Percentiles rank a stretch among this genome's conserved stretches.
Conservation (phyloP, 2,797 vertebrate genomes). For the Parotocinclus haroldoi region DNA sequence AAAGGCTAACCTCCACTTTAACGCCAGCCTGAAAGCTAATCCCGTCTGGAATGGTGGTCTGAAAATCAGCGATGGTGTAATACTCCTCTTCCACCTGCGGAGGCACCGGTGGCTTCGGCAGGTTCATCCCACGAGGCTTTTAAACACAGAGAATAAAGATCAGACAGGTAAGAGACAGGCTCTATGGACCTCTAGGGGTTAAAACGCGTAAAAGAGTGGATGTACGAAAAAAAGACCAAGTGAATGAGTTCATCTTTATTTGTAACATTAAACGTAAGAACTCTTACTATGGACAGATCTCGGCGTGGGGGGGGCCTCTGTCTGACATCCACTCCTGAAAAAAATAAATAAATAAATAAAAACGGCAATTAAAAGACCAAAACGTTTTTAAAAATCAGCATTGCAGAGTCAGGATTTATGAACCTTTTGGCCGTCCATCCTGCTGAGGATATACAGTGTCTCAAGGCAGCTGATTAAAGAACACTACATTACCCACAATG, state of each 20-base stretch:
- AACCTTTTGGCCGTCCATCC: too few species aligned
- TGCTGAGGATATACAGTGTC: too few species aligned
- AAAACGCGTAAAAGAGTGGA: too few species aligned
- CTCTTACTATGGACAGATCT: constrained; percentile 96
- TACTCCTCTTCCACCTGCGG: constrained; percentile 96
- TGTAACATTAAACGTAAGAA: neutral
- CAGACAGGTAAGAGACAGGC: too few species aligned
- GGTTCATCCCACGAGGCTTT: constrained; percentile 88
- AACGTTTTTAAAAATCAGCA: too few species aligned
- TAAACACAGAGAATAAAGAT: neutral
- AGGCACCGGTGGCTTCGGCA: constrained; percentile 90
- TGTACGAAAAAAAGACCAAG: too few species aligned
- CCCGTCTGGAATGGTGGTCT: constrained; percentile 95
- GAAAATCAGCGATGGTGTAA: constrained; percentile 97
- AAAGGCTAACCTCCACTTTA: constrained; percentile 88
- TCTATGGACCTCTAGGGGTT: too few species aligned
- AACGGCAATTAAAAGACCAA: too few species aligned
- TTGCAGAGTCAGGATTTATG: neutral
- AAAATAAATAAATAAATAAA: constrained; percentile 14
- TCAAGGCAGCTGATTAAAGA: too few species aligned
- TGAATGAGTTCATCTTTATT: too few species aligned
- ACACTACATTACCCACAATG: too few species aligned
- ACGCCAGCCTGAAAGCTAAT: constrained; percentile 96
- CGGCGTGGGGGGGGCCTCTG: constrained; percentile 94
- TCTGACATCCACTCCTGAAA: constrained; percentile 82